phyloP scores from a whole-genome alignment of 2,797 vertebrate genomes.

The Nothura maculosa region DNA sequence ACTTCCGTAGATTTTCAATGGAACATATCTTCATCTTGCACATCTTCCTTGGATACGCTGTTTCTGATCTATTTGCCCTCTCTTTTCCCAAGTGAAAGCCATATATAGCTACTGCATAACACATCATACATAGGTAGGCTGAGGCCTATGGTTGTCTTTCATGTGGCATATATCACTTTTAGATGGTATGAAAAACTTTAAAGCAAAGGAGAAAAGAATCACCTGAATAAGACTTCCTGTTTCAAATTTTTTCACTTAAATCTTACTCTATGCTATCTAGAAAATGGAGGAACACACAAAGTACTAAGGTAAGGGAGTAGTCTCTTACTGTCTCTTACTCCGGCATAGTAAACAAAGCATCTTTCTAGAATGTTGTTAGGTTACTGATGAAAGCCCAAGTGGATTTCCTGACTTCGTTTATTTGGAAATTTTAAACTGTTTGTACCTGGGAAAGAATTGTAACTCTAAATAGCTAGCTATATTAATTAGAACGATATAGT shows the following conservation, averaged over 20 bases:
- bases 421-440: slow-evolving; percentile 10
- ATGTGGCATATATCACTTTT: background rate
- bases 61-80: background rate
- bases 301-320: background rate
- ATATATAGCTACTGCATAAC: background rate
- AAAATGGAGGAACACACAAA: background rate
- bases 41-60: background rate
- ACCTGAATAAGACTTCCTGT: background rate
- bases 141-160: background rate
- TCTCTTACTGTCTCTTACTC: background rate
- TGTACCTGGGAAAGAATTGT: background rate
- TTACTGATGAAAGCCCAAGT: background rate
- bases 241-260: background rate
- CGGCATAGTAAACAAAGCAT: background rate
- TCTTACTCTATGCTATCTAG: background rate
- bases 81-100: background rate
- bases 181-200: background rate
- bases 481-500: background rate
- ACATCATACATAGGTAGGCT: background rate
- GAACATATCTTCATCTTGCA: background rate
- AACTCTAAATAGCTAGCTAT: background rate
- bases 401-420: slow-evolving; percentile 16
- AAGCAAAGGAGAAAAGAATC: accelerated
- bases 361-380: background rate
- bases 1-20: background rate